These are phyloP conservation scores for Crotalus helleri DNA, from an alignment of 2,113 vertebrate species.

Conservation along the genomic window DNA sequence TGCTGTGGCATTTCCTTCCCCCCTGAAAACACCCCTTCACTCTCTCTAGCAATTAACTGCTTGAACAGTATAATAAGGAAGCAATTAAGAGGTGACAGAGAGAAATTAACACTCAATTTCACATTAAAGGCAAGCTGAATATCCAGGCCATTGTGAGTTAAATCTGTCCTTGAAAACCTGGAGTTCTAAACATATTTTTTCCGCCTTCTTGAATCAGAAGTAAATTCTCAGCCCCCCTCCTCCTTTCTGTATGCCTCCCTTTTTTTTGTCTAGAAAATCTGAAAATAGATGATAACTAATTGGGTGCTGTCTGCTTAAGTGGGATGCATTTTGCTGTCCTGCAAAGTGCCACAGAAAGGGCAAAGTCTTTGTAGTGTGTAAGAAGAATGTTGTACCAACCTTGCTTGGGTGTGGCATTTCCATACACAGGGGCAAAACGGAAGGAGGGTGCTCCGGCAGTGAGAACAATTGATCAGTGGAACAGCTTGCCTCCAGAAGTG, in stretches of 20 bases:
- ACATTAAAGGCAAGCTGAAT: constrained; percentile 84
- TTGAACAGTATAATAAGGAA: constrained; percentile 86
- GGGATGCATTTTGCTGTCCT: constrained; percentile 75
- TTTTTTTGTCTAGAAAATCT: constrained; percentile 68
- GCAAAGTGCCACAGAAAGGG: constrained; percentile 76
- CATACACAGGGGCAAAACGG: constrained; percentile 18
- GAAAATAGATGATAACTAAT: constrained; percentile 82
- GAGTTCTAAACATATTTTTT: constrained; percentile 76
- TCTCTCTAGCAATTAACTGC: constrained; percentile 84
- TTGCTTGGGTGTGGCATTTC: constrained; percentile 71
- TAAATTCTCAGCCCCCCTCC: constrained; percentile 16
- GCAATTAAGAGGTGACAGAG: constrained; percentile 85
- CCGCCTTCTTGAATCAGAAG: constrained; percentile 71
- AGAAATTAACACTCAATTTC: constrained; percentile 86
- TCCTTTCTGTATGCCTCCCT: too few species aligned
- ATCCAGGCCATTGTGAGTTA: constrained; percentile 79
- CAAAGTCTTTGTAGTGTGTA: constrained; percentile 76
- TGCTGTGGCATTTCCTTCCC: constrained; percentile 81
- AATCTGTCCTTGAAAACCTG: constrained; percentile 79
- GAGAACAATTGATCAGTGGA: too few species aligned
- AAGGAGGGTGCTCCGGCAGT: constrained; percentile 5
- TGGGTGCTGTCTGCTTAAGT: constrained; percentile 76
- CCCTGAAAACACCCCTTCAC: constrained; percentile 81
- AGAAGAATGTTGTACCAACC: constrained; percentile 62
- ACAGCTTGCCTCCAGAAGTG: too few species aligned